Evolutionary conservation across 1,140 invertebrate species (phyloP), one percentile per base, ranked within the genome.

Genomic region (Bombus haemorrhoidalis): DNA sequence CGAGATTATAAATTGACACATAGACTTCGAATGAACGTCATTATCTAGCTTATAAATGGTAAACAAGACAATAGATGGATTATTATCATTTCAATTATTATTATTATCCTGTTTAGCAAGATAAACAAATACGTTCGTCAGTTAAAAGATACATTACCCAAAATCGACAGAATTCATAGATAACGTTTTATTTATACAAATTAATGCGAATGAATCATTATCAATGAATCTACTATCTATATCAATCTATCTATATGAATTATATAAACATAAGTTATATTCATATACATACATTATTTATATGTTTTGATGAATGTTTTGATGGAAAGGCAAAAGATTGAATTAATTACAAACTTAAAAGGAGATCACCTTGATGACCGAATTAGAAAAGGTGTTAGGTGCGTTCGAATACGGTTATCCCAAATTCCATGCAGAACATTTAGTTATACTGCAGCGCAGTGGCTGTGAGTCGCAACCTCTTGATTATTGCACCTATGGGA

Each of bases 401-500:
- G 43, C 25, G 34, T 62, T 22, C 25, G 43, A 84, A 74, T 37
- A 62, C 74, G 39, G 74, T 39, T 53, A 72, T 47, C 43, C 75
- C 57, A 57, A 77, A 87, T 91, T 90, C 71, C 87, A 87, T 41
- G 68, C 76, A 74, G 85, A 87, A 90, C 85, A 88, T 91, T 90
- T 91, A 90, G 89, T 90, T 91, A 89, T 91, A 91, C 82, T 84
- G 84, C 90, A 81, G 86, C 88, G 22, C 28, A 57, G 78, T 43
- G 81, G 25, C 73, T 47, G 41, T 71, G 89, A 82, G 87, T 81
- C 81, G 78, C 87, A 89, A 81, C 78, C 85, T 71, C 84, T 81
- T 73, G 90, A 89, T 92, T 93, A 93, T 85, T 85, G 89, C 87
- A 92, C 93, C 93, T 89, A 88, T 86, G 93, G 93, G 93, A 90